Evolutionary conservation across 2,888 invertebrate species (phyloP), one percentile per base, ranked within the genome.

Genomic region (Neocrepidodera transversa): DNA sequence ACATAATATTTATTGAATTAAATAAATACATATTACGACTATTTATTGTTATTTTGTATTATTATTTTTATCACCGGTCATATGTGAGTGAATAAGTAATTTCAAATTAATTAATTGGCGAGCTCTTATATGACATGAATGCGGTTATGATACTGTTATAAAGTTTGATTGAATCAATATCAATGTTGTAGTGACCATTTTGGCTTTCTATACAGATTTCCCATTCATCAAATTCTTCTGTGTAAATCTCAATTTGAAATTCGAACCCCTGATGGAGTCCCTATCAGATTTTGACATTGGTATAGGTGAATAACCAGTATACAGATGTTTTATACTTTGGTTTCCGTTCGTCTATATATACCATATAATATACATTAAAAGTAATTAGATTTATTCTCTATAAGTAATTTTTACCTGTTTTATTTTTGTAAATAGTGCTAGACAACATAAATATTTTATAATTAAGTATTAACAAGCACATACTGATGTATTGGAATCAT

Each of bases 221-320:
- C 42, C 20, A 42, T 42, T 42, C n/a, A 45, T 45, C 45, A 45
- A 38, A 45, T 45, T 45, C 45, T 45, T 14, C 45, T 23, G 14
- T 45, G 14, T 45, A 28, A 45, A 45, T 3, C 26, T 14, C 45
- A 45, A 26, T 45, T 45, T 45, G 45, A 45, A 26, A 45, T 8
- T 26, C 26, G 45, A 16, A 45, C 23, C 26, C 45, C 26, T 26
- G 45, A 28, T 14, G 45, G 26, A 14, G 13, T 32, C 32, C 6
- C 6, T 32, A 32, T 13, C 32, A 32, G 32, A 32, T 32, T 32
- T 32, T 32, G 32, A 32, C 32, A 32, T n/a, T 13, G 13, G 1
- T 32, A 32, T 11, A 8, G 13, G 11, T 32, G 11, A 32, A 13
- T 13, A 13, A 13, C 13, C 32, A 32, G 6, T 32, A 32, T 11